These are phyloP conservation scores for Cheilosia impressa DNA, from an alignment of 2,888 invertebrate species.

Conservation along the genomic window DNA sequence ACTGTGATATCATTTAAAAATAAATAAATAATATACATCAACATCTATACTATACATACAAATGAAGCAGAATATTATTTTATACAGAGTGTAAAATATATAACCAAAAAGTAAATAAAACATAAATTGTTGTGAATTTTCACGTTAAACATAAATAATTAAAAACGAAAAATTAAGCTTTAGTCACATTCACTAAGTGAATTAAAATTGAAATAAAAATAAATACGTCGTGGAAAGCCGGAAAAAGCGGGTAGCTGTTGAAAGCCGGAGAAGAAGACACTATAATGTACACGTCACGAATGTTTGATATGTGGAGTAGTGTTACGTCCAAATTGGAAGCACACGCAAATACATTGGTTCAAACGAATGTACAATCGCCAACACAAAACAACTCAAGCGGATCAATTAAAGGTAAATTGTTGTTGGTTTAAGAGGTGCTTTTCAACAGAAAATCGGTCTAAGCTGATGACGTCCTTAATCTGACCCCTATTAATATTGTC, in stretches of 20 bases:
- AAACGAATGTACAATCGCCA: constrained; percentile 84
- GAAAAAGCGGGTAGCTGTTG: constrained; percentile 25
- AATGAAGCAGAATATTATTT: constrained; percentile 48
- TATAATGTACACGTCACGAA: constrained; percentile 84
- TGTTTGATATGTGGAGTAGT: constrained; percentile 85
- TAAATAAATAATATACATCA: constrained; percentile 56
- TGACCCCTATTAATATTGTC: too few species aligned
- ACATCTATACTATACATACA: constrained; percentile 60
- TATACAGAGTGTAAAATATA: constrained; percentile 69
- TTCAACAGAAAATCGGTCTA: not conserved
- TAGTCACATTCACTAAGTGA: constrained; percentile 59
- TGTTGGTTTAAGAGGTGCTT: too few species aligned
- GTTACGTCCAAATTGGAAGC: constrained; percentile 84
- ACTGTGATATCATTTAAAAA: constrained; percentile 67
- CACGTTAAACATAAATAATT: constrained; percentile 50
- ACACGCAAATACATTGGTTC: constrained; percentile 84
- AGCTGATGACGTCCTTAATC: too few species aligned
- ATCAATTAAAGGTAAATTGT: constrained; percentile 83
- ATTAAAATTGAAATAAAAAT: constrained; percentile 32
- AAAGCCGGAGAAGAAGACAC: constrained; percentile 69
- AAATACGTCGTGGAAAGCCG: constrained; percentile 26
- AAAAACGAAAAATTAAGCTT: constrained; percentile 40
- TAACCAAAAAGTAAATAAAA: constrained; percentile 33
- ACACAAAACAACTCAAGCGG: constrained; percentile 84
- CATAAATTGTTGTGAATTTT: constrained; percentile 76